These are phyloP conservation scores for Falco columbarius DNA, from an alignment of 2,797 vertebrate genomes.

Conservation along the genomic window DNA sequence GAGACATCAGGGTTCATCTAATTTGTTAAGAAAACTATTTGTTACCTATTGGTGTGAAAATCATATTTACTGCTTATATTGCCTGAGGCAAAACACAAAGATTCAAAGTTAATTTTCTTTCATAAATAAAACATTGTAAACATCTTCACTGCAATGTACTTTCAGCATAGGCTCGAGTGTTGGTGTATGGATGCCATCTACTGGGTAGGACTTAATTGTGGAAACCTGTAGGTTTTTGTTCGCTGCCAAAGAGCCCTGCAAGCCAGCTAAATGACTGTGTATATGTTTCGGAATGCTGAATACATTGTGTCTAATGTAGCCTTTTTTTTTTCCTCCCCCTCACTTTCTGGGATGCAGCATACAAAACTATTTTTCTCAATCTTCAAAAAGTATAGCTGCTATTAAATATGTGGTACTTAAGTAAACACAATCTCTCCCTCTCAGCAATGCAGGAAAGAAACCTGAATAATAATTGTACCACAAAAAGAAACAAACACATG, in stretches of 20 bases:
- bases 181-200: slow-evolving; percentile 74
- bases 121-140: slow-evolving; percentile 66
- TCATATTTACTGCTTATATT: slow-evolving; percentile 67
- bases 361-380: slow-evolving; percentile 55
- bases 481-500: slow-evolving; percentile 2
- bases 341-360: background rate
- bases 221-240: background rate
- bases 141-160: background rate
- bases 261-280: background rate
- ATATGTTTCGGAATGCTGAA: background rate
- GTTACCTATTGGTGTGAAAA: slow-evolving; percentile 72
- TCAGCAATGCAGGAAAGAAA: background rate
- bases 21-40: slow-evolving; percentile 75
- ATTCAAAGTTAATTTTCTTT: slow-evolving; percentile 74
- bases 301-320: background rate
- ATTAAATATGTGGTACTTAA: background rate
- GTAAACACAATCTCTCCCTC: background rate
- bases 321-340: background rate
- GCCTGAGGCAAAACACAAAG: slow-evolving; percentile 63
- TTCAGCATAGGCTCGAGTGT: background rate
- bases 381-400: background rate
- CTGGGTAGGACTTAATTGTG: slow-evolving; percentile 9
- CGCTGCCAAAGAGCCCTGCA: background rate
- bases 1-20: slow-evolving; percentile 63
- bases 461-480: background rate